Evolutionary conservation across 2,888 invertebrate species (phyloP).

Genomic region (Acrocera orbiculus): DNA sequence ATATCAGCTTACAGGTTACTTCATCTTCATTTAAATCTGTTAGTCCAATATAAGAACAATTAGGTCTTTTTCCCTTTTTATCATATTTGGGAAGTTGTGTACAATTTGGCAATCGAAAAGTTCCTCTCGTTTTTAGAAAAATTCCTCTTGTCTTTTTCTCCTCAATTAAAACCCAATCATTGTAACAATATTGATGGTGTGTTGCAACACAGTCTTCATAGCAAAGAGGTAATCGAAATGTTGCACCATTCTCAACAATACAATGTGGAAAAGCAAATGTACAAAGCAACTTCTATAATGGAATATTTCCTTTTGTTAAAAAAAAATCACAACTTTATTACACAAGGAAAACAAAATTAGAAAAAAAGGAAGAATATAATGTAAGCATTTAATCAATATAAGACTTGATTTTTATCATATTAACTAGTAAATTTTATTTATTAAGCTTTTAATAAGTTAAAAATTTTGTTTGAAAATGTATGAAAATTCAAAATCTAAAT

Average conservation of each 20-base stretch:
- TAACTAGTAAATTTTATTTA: too few species aligned
- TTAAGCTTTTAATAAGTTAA: too few species aligned
- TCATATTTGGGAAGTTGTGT: conserved; percentile 56
- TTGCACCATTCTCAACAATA: conserved; percentile 43
- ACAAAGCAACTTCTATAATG: conserved; percentile 64
- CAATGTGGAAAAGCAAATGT: conserved; percentile 86
- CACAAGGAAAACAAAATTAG: too few species aligned
- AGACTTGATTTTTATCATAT: too few species aligned
- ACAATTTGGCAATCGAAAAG: conserved; percentile 78
- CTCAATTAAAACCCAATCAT: conserved; percentile 82
- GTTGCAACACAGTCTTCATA: conserved; percentile 89
- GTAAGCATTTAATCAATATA: too few species aligned
- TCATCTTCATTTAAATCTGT: conserved; percentile 65
- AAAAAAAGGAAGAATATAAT: too few species aligned
- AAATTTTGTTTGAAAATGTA: too few species aligned
- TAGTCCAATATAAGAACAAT: conserved; percentile 70
- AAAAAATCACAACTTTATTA: too few species aligned
- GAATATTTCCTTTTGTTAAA: too few species aligned
- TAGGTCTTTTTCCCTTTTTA: conserved; percentile 37
- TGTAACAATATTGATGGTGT: conserved; percentile 77
- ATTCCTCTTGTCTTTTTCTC: conserved; percentile 67
- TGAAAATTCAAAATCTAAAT: too few species aligned
- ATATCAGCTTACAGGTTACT: conserved; percentile 49
- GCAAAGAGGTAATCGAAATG: conserved; percentile 62
- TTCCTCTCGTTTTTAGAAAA: conserved; percentile 62